A percentile compares a stretch with the other conserved stretches of the same genome.
These are phyloP conservation scores for Strigamia transsilvanica DNA, from an alignment of 2,888 invertebrate species.

Conservation along the genomic window DNA sequence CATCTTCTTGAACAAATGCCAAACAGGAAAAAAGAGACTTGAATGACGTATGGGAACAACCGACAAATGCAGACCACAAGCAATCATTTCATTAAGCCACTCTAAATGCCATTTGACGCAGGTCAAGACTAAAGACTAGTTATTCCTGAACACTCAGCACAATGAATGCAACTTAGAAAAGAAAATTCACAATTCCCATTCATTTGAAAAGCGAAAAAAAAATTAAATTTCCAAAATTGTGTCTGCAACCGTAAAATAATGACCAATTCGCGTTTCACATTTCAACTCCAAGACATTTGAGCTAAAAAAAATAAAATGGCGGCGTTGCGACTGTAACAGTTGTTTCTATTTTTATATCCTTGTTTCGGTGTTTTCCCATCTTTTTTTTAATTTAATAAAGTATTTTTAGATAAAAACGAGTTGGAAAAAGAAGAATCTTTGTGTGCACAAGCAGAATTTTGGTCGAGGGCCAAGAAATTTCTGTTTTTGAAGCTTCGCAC, in stretches of 20 bases:
- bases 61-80: conserved; percentile 11
- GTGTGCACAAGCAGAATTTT: background rate
- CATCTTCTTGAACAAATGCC: background rate
- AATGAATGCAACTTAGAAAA: background rate
- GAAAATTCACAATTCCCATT: background rate
- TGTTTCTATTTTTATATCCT: background rate
- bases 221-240: background rate
- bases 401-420: background rate
- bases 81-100: conserved; percentile 1
- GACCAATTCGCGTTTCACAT: too few species aligned
- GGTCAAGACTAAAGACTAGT: background rate
- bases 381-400: background rate
- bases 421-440: background rate
- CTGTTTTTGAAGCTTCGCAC: conserved; percentile 9
- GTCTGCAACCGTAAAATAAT: too few species aligned
- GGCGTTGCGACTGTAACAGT: too few species aligned
- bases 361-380: background rate
- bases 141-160: background rate
- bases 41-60: background rate
- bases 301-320: too few species aligned
- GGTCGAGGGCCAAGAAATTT: conserved; percentile 9
- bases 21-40: background rate
- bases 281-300: too few species aligned
- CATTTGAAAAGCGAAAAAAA: background rate
- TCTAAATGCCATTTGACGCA: background rate